Evolutionary conservation across 1,140 invertebrate genomes (phyloP).

Genomic region (Temnothorax longispinosus): DNA sequence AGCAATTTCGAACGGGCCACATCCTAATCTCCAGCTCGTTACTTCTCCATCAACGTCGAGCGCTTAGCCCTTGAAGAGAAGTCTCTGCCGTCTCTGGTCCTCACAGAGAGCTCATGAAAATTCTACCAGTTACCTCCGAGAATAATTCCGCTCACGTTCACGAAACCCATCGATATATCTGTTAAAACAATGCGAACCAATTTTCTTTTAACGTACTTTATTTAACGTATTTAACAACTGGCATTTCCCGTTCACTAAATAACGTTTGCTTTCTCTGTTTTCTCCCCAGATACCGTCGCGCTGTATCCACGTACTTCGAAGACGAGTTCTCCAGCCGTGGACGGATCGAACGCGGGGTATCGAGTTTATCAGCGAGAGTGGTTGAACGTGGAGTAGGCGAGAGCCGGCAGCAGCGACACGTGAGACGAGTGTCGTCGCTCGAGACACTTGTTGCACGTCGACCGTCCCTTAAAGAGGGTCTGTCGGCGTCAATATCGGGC

Average conservation of each 20-base stretch:
- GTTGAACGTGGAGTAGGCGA: slow-evolving; percentile 50
- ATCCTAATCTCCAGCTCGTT: slow-evolving; percentile 59
- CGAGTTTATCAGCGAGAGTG: slow-evolving; percentile 40
- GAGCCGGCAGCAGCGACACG: slow-evolving; percentile 50
- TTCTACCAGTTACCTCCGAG: no score
- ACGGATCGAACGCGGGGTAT: slow-evolving; percentile 31
- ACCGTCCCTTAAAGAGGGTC: slow-evolving; percentile 60
- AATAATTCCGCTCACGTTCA: neutral
- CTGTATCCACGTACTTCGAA: neutral
- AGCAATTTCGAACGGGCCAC: slow-evolving; percentile 42
- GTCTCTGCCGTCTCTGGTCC: neutral
- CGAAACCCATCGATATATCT: neutral
- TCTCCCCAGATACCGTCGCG: slow-evolving; percentile 14
- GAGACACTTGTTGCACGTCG: slow-evolving; percentile 71
- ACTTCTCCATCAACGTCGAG: slow-evolving; percentile 44
- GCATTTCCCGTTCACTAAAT: neutral
- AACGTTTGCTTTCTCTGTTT: slow-evolving; percentile 2
- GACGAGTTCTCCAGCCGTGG: neutral
- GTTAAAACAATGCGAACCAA: neutral
- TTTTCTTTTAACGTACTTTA: neutral
- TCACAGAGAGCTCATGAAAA: neutral
- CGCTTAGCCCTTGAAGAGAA: slow-evolving; percentile 32
- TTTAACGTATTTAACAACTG: neutral
- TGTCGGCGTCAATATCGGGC: slow-evolving; percentile 3
- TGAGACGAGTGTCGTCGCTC: slow-evolving; percentile 63